Evolutionary conservation across 2,113 vertebrate species (phyloP).

Genomic region (Stegastes partitus): DNA sequence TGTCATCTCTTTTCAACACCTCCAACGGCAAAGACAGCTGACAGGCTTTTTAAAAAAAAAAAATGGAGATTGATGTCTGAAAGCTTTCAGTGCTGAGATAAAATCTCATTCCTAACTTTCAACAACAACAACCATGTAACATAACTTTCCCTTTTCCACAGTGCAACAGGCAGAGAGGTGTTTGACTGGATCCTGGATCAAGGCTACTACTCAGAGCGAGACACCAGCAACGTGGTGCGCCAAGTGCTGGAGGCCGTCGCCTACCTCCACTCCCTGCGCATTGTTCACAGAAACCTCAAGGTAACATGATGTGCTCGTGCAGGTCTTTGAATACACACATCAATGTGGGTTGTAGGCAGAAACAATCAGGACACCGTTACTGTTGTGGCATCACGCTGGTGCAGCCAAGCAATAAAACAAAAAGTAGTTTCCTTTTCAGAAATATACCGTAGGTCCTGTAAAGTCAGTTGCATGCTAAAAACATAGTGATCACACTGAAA

Average conservation of each 20-base stretch:
- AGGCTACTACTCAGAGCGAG: conserved; percentile 97
- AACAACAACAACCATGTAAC: background rate
- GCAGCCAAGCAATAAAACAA: too few relatives aligned
- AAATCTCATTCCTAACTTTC: background rate
- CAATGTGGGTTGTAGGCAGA: background rate
- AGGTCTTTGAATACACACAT: background rate
- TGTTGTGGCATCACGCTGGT: background rate
- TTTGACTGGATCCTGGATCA: conserved; percentile 99
- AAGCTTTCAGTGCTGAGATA: background rate
- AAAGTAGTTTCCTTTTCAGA: too few relatives aligned
- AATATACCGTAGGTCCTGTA: too few relatives aligned
- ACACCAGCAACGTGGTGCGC: conserved; percentile 98
- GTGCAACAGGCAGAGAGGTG: conserved; percentile 97
- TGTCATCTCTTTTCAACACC: too few relatives aligned
- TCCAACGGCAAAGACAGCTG: background rate
- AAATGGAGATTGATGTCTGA: background rate
- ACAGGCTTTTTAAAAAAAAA: background rate
- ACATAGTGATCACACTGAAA: too few relatives aligned
- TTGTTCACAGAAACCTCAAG: conserved; percentile 99
- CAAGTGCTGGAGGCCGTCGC: conserved; percentile 98
- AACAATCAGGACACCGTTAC: background rate
- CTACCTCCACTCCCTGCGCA: conserved; percentile 95
- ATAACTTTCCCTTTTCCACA: conserved; percentile 56
- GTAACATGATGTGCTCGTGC: conserved; percentile 73
- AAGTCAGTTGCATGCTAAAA: too few relatives aligned